Conservation (phyloP, 2,888 invertebrate species). For the Xanthia icteritia region DNA sequence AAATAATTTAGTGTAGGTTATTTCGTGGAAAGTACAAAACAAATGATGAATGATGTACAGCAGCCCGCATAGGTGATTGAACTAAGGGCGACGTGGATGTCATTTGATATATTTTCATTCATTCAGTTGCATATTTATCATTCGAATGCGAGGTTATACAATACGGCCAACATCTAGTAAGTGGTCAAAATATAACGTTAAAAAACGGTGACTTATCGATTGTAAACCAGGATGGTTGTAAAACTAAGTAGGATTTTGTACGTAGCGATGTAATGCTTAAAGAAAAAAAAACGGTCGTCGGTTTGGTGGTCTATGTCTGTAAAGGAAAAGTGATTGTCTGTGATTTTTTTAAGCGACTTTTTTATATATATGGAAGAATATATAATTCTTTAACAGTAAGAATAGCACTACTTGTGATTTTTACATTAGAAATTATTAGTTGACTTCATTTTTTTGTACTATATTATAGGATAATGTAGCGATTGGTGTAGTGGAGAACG, state of each 20-base stretch:
- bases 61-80: slow-evolving; percentile 74
- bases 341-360: slow-evolving; percentile 91
- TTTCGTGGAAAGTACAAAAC: slow-evolving; percentile 84
- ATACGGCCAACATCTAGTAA: slow-evolving; percentile 77
- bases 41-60: slow-evolving; percentile 71
- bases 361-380: slow-evolving; percentile 89
- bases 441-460: slow-evolving; percentile 87
- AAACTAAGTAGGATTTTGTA: slow-evolving; percentile 90
- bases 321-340: slow-evolving; percentile 91
- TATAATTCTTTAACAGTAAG: slow-evolving; percentile 90
- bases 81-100: slow-evolving; percentile 62
- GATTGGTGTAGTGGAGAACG: slow-evolving; percentile 78
- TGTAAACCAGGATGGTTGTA: slow-evolving; percentile 90
- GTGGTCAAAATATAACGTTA: slow-evolving; percentile 75
- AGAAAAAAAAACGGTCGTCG: slow-evolving; percentile 85
- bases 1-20: slow-evolving; percentile 84
- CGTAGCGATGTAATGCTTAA: slow-evolving; percentile 89
- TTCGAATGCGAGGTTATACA: slow-evolving; percentile 77
- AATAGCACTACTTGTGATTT: slow-evolving; percentile 91
- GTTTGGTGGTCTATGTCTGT: slow-evolving; percentile 90
- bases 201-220: slow-evolving; percentile 77
- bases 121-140: slow-evolving; percentile 70
- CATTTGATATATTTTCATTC: slow-evolving; percentile 59
- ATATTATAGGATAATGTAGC: slow-evolving; percentile 80
- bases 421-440: slow-evolving; percentile 89